Percentiles rank a stretch among this genome's conserved stretches.
Evolutionary conservation across 2,797 vertebrate genomes (phyloP).

Genomic region (Coilia nasus): DNA sequence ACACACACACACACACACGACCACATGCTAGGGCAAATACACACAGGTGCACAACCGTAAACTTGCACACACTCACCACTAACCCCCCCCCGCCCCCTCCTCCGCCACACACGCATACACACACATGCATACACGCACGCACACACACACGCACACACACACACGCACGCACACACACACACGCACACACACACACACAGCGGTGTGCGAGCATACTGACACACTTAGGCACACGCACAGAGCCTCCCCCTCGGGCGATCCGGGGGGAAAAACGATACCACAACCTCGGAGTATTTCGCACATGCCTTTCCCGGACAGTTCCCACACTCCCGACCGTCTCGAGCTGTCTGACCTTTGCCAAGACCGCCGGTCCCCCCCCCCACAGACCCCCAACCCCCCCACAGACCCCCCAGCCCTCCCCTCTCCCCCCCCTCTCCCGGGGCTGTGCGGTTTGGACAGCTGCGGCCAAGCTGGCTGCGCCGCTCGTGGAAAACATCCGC

Average conservation of each 20-base stretch:
- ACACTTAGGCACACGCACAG: slow-evolving; percentile 38
- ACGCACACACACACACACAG: slow-evolving; percentile 31
- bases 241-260: slow-evolving; percentile 70
- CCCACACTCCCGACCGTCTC: slow-evolving; percentile 81
- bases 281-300: slow-evolving; percentile 75
- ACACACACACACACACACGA: neutral
- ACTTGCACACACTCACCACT: slow-evolving; percentile 39
- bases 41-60: slow-evolving; percentile 6
- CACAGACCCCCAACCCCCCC: too few species aligned
- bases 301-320: slow-evolving; percentile 81
- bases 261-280: slow-evolving; percentile 78
- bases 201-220: slow-evolving; percentile 37
- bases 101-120: slow-evolving; percentile 32
- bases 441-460: slow-evolving; percentile 80
- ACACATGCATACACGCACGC: slow-evolving; percentile 29
- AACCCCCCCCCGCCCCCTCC: slow-evolving; percentile 41
- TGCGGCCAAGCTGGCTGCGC: slow-evolving; percentile 86
- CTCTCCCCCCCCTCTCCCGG: slow-evolving; percentile 72
- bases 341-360: slow-evolving; percentile 84
- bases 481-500: slow-evolving; percentile 91
- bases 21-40: neutral
- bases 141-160: slow-evolving; percentile 40
- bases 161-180: slow-evolving; percentile 36
- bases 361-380: slow-evolving; percentile 67
- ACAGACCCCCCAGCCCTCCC: slow-evolving; percentile 61